Conservation (phyloP, 2,797 vertebrate species). For the Gymnopithys bicolor region DNA sequence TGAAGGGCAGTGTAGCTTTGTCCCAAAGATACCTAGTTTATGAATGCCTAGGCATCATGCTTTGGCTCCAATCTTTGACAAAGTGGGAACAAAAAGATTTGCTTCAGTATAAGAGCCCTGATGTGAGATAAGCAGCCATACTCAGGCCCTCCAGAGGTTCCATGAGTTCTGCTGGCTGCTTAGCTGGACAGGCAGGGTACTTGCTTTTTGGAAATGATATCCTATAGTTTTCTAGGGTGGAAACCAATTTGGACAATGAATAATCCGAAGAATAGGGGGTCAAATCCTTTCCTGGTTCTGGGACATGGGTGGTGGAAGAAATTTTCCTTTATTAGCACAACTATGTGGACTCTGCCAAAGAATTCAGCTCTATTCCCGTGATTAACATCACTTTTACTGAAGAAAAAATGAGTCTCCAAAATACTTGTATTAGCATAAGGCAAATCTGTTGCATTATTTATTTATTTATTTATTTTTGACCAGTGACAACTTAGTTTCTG, state of each 20-base stretch:
- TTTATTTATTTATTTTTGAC: not conserved
- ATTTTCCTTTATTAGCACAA: not conserved
- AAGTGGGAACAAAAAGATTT: not conserved
- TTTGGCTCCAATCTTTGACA: fast-evolving
- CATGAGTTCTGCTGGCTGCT: fast-evolving
- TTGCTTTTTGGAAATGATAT: fast-evolving
- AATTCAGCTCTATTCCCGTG: not conserved
- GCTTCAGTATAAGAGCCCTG: not conserved
- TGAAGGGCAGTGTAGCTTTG: not conserved
- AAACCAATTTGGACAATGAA: not conserved
- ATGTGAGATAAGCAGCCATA: not conserved
- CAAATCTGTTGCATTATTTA: not conserved
- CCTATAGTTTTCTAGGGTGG: not conserved
- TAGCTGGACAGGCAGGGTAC: fast-evolving
- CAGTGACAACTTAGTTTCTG: not conserved
- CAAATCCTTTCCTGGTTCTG: not conserved
- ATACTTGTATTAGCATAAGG: not conserved
- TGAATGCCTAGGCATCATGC: too few relatives aligned
- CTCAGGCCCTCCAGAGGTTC: fast-evolving
- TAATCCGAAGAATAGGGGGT: not conserved
- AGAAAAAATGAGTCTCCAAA: not conserved
- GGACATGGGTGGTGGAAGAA: not conserved
- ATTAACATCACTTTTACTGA: not conserved
- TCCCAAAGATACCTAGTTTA: not conserved
- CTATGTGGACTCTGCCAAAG: not conserved